A percentile compares a stretch with the other conserved stretches of the same genome.
These are phyloP conservation scores for Rhincodon typus DNA, from an alignment of 2,797 vertebrate species.

Conservation along the genomic window DNA sequence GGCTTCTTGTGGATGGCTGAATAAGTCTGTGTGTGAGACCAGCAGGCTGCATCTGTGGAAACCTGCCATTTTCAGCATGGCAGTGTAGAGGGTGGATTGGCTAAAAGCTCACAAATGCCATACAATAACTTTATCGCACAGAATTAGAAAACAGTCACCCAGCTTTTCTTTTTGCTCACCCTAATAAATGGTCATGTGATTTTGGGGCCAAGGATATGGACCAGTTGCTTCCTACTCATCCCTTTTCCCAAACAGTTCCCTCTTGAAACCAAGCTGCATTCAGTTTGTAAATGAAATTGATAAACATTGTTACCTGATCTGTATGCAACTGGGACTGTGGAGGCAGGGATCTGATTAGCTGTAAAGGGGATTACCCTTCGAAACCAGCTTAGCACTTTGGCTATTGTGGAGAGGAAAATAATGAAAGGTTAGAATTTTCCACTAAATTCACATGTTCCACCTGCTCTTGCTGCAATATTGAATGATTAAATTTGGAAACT, in stretches of 20 bases:
- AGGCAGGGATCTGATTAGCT: neutral
- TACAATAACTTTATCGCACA: slow-evolving; percentile 20
- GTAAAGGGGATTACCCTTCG: slow-evolving; percentile 17
- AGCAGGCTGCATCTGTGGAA: slow-evolving; percentile 51
- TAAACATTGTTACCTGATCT: neutral
- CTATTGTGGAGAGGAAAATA: neutral
- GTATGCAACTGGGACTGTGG: neutral
- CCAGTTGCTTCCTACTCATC: neutral
- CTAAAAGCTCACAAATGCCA: slow-evolving; percentile 40
- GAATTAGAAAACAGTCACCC: slow-evolving; percentile 40
- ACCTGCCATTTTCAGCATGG: neutral
- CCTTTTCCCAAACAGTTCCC: neutral
- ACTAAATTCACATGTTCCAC: slow-evolving; percentile 19
- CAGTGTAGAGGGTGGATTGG: slow-evolving; percentile 19
- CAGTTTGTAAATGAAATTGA: neutral
- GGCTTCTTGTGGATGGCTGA: slow-evolving; percentile 67
- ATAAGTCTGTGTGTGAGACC: slow-evolving; percentile 52
- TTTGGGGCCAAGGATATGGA: neutral
- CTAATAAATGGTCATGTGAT: neutral
- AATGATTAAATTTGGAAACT: slow-evolving; percentile 8
- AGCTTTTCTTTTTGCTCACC: slow-evolving; percentile 34
- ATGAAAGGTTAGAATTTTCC: slow-evolving; percentile 25
- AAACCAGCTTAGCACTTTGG: neutral
- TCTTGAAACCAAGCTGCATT: neutral
- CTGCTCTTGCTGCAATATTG: slow-evolving; percentile 6